Percentiles rank a stretch among this genome's conserved stretches.
phyloP scores from a whole-genome alignment of 2,113 vertebrate species.

The Protomyctophum bolini region DNA sequence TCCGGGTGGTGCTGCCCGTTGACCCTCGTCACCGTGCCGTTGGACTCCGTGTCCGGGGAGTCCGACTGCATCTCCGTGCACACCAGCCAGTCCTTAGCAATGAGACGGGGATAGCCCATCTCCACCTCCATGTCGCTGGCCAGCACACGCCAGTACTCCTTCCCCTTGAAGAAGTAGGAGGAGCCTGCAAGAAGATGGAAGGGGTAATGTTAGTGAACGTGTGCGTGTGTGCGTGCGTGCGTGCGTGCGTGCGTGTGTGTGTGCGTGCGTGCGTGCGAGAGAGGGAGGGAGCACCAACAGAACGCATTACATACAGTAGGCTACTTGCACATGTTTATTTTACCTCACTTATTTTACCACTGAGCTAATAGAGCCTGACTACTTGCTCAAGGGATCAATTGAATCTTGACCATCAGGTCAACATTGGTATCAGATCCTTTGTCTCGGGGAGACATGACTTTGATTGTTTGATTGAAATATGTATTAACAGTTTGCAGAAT shows the following conservation, averaged over 20 bases:
- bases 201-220: constrained; percentile 1
- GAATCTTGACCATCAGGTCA: no score
- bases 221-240: constrained; percentile 20
- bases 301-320: no score
- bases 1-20: constrained; percentile 78
- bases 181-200: constrained; percentile 76
- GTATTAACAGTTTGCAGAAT: no score
- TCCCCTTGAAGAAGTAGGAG: constrained; percentile 94
- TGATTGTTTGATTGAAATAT: no score
- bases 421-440: no score
- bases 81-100: constrained; percentile 91
- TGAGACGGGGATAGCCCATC: constrained; percentile 84
- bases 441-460: no score
- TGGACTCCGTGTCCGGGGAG: constrained; percentile 70
- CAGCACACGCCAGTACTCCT: constrained; percentile 92
- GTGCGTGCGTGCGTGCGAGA: background rate
- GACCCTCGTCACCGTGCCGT: constrained; percentile 68
- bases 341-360: no score
- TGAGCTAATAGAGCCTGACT: no score
- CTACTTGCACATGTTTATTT: no score
- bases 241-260: constrained; percentile 4
- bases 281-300: no score
- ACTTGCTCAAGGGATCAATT: no score
- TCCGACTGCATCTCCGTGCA: constrained; percentile 86
- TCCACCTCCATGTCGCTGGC: constrained; percentile 87